A percentile compares a stretch with the other conserved stretches of the same genome.
Conservation (phyloP, 2,113 vertebrate species). For the Nibea coibor region DNA sequence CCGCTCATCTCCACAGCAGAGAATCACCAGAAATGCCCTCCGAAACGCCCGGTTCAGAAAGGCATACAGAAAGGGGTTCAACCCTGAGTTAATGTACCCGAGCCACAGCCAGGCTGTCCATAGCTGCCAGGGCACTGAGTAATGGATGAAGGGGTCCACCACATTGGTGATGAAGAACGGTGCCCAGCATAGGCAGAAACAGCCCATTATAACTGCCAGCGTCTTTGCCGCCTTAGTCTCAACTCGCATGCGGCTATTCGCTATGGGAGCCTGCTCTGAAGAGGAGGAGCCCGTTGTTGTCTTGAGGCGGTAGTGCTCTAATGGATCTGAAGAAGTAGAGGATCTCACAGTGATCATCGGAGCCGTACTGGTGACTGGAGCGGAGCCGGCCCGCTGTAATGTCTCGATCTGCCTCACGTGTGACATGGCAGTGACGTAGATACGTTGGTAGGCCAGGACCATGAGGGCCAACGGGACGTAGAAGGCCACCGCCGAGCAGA, state of each 20-base stretch:
- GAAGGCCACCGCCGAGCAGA: conserved; percentile 87
- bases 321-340: conserved; percentile 70
- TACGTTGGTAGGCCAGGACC: conserved; percentile 86
- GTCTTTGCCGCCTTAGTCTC: conserved; percentile 88
- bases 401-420: conserved; percentile 85
- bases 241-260: conserved; percentile 82
- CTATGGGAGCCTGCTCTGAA: conserved; percentile 56
- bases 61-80: conserved; percentile 87
- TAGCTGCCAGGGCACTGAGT: conserved; percentile 86
- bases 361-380: conserved; percentile 55
- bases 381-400: conserved; percentile 83
- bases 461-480: conserved; percentile 85
- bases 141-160: conserved; percentile 86
- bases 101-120: conserved; percentile 88
- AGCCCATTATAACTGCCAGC: conserved; percentile 86
- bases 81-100: conserved; percentile 86
- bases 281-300: conserved; percentile 53
- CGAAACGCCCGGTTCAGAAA: conserved; percentile 87
- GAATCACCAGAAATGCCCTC: conserved; percentile 85
- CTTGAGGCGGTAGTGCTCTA: conserved; percentile 59
- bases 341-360: conserved; percentile 46
- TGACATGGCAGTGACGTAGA: conserved; percentile 86
- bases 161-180: conserved; percentile 87
- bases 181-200: conserved; percentile 87
- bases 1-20: conserved; percentile 83